These are phyloP conservation scores for Macrostomum lignano DNA, from an alignment of 1,140 invertebrate species.

Conservation along the genomic window DNA sequence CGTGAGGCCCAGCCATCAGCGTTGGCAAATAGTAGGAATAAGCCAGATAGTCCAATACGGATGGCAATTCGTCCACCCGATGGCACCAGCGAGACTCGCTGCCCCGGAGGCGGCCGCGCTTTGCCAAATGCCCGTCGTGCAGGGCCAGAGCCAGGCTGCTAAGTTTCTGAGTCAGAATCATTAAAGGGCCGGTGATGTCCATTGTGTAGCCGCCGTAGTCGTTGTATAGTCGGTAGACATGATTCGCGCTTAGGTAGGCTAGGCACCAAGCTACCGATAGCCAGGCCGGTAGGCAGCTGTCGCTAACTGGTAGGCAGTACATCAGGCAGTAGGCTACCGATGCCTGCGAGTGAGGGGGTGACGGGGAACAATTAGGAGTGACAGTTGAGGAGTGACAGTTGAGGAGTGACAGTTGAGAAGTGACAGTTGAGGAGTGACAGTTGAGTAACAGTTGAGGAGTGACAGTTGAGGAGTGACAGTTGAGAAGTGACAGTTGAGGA, in stretches of 20 bases:
- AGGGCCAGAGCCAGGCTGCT: conserved; percentile 63
- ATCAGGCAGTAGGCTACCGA: too few relatives aligned
- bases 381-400: too few relatives aligned
- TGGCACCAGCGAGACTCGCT: conserved; percentile 1
- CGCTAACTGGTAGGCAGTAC: too few relatives aligned
- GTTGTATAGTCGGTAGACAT: neutral
- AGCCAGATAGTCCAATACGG: conserved; percentile 14
- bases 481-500: too few relatives aligned
- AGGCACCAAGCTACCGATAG: too few relatives aligned
- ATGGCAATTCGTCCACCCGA: conserved; percentile 20
- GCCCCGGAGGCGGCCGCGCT: neutral
- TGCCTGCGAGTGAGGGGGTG: too few relatives aligned
- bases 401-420: too few relatives aligned
- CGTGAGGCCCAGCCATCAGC: conserved; percentile 61
- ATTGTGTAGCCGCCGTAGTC: conserved; percentile 1
- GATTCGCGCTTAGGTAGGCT: conserved; percentile 43
- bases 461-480: too few relatives aligned
- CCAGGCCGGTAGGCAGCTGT: too few relatives aligned
- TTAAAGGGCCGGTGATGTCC: conserved; percentile 35
- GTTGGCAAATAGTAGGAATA: conserved; percentile 70
- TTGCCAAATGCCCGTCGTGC: conserved; percentile 41
- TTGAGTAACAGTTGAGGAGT: too few relatives aligned
- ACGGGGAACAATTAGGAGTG: too few relatives aligned
- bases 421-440: too few relatives aligned
- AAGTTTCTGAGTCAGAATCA: conserved; percentile 86